Evolutionary conservation across 1,140 invertebrate species (phyloP), one percentile per base, ranked within the genome.

Genomic region (Harpegnathos saltator): DNA sequence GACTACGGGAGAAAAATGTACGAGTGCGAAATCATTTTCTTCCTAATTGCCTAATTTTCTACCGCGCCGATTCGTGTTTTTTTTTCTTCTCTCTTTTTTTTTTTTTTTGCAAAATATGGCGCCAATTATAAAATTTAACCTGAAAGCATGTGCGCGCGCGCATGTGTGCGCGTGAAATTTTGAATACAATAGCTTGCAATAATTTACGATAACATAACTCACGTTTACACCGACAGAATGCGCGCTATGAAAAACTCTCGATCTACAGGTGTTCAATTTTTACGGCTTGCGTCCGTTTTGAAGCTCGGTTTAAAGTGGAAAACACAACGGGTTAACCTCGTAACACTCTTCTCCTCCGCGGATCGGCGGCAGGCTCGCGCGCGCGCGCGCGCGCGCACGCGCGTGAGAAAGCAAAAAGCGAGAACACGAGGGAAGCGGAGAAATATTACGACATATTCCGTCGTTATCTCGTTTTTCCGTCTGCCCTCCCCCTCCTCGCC

Each of bases 391-490:
- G 44, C 19, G 19, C n/a, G 19, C 29, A 17, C 38, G 48, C 22
- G 61, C 48, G 59, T 75, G 44, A 77, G 50, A 62, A 81, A 85
- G 63, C 44, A 65, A 83, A 69, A 82, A 80, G 54, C 22, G 65
- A 33, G 54, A 59, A 58, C 9, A 69, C 72, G 81, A 72, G 15
- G 61, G 12, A 74, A 71, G 66, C 54, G 82, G 75, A 80, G 74
- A 87, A 58, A 69, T 81, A 85, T 86, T 83, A 82, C 84, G 84
- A 89, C 82, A 88, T 90, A 81, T 80, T 87, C 65, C 50, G 63
- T 84, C 85, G 82, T 90, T 89, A 90, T 90, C 89, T 89, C 63
- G 62, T 83, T 80, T 44, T 44, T 9, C 38, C 38, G 38, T 44
- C 38, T 44, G 3, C 7, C 7, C 38, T 11, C 38, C 38, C 38